These are phyloP conservation scores for Andrena bucephala DNA, from an alignment of 2,888 invertebrate species.

Conservation along the genomic window DNA sequence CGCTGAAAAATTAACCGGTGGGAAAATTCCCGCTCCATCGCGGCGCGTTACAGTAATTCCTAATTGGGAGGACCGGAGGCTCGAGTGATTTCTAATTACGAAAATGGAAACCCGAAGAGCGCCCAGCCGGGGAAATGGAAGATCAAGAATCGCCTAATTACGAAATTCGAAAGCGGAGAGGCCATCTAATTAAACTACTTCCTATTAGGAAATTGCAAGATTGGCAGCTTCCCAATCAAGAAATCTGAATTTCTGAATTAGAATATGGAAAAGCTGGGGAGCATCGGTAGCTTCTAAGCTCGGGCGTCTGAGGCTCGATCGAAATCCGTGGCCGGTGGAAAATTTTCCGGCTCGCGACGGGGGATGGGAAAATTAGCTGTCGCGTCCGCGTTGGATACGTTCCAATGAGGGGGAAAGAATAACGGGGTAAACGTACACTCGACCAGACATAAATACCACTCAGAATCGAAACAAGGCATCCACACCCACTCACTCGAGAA, in stretches of 20 bases:
- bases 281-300: constrained; percentile 3
- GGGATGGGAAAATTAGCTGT: constrained; percentile 20
- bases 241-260: background rate
- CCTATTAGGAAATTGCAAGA: constrained; percentile 5
- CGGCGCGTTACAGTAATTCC: background rate
- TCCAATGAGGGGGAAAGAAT: constrained; percentile 30
- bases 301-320: constrained; percentile 18
- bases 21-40: background rate
- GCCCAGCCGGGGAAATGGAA: background rate
- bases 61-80: background rate
- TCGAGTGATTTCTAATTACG: constrained; percentile 2
- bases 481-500: constrained; percentile 55
- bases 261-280: background rate
- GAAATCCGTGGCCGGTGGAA: constrained; percentile 25
- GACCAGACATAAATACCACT: constrained; percentile 56
- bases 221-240: constrained; percentile 6
- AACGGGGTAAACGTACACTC: constrained; percentile 15
- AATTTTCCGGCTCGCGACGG: background rate
- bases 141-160: no score
- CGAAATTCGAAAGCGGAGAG: background rate
- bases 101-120: background rate
- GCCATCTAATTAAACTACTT: background rate
- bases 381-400: constrained; percentile 32
- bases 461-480: constrained; percentile 60
- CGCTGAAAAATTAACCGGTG: background rate